Conservation (phyloP, 2,797 vertebrate species). For the Dromococcyx pavoninus region DNA sequence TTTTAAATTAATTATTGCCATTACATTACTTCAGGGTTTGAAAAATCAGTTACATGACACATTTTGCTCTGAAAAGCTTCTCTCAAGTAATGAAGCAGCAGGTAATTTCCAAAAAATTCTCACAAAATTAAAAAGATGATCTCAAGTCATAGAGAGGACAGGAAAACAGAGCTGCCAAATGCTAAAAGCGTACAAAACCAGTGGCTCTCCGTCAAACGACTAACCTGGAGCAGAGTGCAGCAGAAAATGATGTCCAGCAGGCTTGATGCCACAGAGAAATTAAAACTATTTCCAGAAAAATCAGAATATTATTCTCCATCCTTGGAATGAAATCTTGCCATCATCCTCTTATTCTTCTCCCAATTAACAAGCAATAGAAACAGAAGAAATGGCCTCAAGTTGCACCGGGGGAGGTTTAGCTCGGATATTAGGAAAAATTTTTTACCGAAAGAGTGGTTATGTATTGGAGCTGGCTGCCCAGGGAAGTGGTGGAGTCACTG, state of each 20-base stretch:
- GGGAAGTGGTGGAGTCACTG: too few relatives aligned
- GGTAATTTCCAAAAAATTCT: background rate
- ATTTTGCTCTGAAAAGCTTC: background rate
- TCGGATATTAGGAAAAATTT: too few relatives aligned
- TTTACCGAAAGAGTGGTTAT: too few relatives aligned
- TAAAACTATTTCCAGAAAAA: background rate
- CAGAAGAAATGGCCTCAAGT: too few relatives aligned
- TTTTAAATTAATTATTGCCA: background rate
- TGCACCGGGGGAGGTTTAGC: too few relatives aligned
- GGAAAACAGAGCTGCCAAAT: background rate
- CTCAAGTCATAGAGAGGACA: background rate
- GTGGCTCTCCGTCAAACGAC: background rate
- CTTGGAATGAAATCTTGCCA: background rate
- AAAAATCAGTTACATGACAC: background rate
- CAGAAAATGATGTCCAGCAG: rapidly evolving
- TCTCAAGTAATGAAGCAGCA: background rate
- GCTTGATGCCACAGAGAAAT: background rate
- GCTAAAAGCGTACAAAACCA: background rate
- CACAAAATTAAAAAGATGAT: background rate
- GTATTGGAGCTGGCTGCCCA: too few relatives aligned
- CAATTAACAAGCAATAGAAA: too few relatives aligned
- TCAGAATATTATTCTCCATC: background rate
- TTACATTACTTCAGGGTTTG: background rate
- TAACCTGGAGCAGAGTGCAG: background rate
- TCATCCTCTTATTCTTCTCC: background rate